Conservation (phyloP, 2,888 invertebrate species). For the Mesoligia furuncula region DNA sequence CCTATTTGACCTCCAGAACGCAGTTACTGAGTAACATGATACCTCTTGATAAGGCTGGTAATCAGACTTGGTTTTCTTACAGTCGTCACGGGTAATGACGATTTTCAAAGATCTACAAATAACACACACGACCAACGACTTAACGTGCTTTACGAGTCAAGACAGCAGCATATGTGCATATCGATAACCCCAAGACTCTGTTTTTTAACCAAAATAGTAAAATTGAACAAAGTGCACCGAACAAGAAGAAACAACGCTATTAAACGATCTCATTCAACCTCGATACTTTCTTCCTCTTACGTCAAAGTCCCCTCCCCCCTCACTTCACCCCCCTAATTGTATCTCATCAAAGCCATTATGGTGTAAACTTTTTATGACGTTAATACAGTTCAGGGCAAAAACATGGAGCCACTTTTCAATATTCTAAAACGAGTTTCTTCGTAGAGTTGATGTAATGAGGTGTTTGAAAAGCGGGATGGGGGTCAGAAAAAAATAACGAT, state of each 20-base stretch:
- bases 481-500: no score
- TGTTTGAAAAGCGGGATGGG: not conserved
- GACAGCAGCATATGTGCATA: not conserved
- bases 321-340: conserved; percentile 1
- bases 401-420: not conserved
- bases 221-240: not conserved
- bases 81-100: no score
- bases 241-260: not conserved
- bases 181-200: not conserved
- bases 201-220: not conserved
- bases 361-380: conserved; percentile 54
- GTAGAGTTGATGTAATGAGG: not conserved
- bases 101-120: not conserved
- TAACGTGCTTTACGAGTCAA: not conserved
- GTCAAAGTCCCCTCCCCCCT: conserved; percentile 15
- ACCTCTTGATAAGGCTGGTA: not conserved
- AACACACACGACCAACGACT: not conserved
- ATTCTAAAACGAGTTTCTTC: not conserved
- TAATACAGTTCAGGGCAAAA: conserved; percentile 28
- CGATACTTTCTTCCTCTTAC: conserved; percentile 23
- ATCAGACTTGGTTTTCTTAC: not conserved
- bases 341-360: conserved; percentile 43
- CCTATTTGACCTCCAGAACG: no score
- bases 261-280: conserved; percentile 19
- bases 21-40: no score